Evolutionary conservation across 1,140 invertebrate species (phyloP).

Genomic region (Spodoptera frugiperda): DNA sequence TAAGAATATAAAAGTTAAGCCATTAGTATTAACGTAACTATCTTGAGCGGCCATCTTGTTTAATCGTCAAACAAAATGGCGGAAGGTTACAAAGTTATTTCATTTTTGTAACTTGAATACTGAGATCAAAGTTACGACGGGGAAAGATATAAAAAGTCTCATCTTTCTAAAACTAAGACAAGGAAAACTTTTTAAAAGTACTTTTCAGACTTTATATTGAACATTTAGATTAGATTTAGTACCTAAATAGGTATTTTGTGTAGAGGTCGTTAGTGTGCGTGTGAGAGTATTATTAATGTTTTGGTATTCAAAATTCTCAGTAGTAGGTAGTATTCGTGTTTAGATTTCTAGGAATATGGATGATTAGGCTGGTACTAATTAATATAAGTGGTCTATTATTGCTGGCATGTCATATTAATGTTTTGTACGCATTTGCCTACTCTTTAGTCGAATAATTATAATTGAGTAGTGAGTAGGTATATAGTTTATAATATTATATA

Average conservation of each 20-base stretch:
- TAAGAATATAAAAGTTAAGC: background rate
- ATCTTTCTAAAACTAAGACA: slow-evolving; percentile 1
- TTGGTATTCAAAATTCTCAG: too few relatives aligned
- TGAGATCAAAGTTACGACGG: slow-evolving; percentile 13
- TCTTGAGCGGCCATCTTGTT: background rate
- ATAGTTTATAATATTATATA: too few relatives aligned
- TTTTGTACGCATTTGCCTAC: too few relatives aligned
- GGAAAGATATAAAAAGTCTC: slow-evolving; percentile 4
- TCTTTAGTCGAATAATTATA: too few relatives aligned
- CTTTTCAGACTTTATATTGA: slow-evolving; percentile 4
- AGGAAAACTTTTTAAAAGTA: slow-evolving; percentile 1
- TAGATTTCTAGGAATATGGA: too few relatives aligned
- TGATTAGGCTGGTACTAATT: too few relatives aligned
- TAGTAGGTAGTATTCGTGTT: too few relatives aligned
- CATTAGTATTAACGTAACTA: slow-evolving; percentile 1
- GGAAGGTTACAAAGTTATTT: slow-evolving; percentile 19
- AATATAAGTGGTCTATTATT: too few relatives aligned
- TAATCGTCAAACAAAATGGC: background rate
- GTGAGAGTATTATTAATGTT: too few relatives aligned
- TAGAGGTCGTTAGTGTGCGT: background rate
- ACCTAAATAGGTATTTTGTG: background rate
- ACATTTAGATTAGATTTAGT: too few relatives aligned
- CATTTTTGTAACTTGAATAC: slow-evolving; percentile 6
- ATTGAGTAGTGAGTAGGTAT: too few relatives aligned
- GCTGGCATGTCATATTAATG: too few relatives aligned